Evolutionary conservation across 1,140 invertebrate species (phyloP), one percentile per base, ranked within the genome.

Genomic region (Trypoxylus dichotomus): DNA sequence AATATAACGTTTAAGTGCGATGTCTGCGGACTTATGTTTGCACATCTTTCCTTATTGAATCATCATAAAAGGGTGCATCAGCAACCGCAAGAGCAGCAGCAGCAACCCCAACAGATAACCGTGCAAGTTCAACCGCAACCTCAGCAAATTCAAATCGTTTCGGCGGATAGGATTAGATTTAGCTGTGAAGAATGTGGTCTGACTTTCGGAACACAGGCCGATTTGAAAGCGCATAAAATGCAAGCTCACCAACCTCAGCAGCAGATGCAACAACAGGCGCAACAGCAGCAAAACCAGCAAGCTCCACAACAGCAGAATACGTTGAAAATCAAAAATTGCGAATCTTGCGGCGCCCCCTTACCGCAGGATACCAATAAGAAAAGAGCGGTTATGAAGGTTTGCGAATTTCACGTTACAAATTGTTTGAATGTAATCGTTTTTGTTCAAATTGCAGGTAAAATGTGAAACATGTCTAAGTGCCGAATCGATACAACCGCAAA

Each of bases 1-100:
- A 93, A 93, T 82, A 93, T 94, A 15, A 94, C 93, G 77, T 95
- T 94, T 84, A 95, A 95, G 86, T 95, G 94, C 86, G 94, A 95
- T 86, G 92, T 95, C 3, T 95, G 94, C 84, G 94, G 94, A 29
- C 85, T 94, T 41, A 93, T 94, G 87, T 95, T 95, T 85, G 91
- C 91, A 1, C 94, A 95, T 83, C 87, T 94, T 77, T 91, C 92
- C 27, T 83, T 95, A 60, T 85, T 95, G 0, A 94, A 94, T 86
- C 92, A 94, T 82, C 94, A 95, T 83, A 95, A 95, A 87, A 89
- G 93, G 76, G 93, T 94, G 82, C 93, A 94, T 83, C 91, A 91
- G 80, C 87, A 89, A 77, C 89, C 91, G 80, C 84, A 83, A 3
- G 78, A 87, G 29, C 88, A 88, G 42, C 87, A 88, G 74, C 77